These are phyloP conservation scores for Marisa cornuarietis DNA, from an alignment of 1,140 invertebrate species.

Conservation along the genomic window DNA sequence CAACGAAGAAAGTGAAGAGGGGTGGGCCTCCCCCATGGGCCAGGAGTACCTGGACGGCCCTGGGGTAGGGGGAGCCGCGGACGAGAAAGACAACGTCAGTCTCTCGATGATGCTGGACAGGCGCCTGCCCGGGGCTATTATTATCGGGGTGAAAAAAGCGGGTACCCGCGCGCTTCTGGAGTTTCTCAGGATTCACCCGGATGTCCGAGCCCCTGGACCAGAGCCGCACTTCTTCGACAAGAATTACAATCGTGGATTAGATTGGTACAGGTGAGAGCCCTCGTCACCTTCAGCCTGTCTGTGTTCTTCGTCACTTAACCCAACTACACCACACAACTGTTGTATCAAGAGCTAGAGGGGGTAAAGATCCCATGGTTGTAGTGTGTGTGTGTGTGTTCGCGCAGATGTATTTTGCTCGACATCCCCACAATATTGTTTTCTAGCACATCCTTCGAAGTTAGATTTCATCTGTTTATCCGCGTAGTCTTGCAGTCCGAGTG, in stretches of 20 bases:
- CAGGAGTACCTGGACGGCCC: constrained; percentile 16
- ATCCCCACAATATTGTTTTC: neutral
- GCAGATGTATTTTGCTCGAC: neutral
- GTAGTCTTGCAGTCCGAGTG: neutral
- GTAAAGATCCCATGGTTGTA: neutral
- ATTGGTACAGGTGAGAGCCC: constrained; percentile 67
- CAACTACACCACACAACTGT: too few species aligned
- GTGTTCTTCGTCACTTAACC: too few species aligned
- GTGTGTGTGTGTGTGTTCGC: neutral
- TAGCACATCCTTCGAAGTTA: neutral
- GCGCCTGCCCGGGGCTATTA: constrained; percentile 60
- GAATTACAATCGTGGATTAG: constrained; percentile 67
- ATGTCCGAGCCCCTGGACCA: constrained; percentile 61
- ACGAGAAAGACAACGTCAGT: constrained; percentile 1
- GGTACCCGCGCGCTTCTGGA: constrained; percentile 68
- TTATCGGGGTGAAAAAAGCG: constrained; percentile 68
- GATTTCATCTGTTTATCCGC: neutral
- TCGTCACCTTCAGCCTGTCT: too few species aligned
- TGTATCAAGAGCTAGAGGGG: too few species aligned
- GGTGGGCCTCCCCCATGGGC: neutral
- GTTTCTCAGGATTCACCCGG: constrained; percentile 66
- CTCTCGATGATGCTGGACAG: constrained; percentile 12
- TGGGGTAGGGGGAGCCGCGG: neutral
- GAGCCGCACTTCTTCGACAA: constrained; percentile 69
- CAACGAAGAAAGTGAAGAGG: neutral